These are phyloP conservation scores for Brassicogethes aeneus DNA, from an alignment of 2,888 invertebrate genomes.

Conservation along the genomic window DNA sequence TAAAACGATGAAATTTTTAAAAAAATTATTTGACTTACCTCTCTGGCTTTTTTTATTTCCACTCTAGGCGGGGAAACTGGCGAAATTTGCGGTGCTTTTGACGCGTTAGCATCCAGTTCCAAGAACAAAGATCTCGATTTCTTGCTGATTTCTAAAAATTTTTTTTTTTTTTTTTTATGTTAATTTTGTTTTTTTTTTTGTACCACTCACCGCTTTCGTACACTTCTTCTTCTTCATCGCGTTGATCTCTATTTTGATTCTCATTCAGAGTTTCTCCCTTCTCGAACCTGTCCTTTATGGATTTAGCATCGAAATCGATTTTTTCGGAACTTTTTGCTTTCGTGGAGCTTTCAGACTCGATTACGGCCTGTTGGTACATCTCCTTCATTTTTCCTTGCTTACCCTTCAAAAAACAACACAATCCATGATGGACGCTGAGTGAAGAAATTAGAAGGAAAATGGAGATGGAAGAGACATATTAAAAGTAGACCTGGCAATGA, in stretches of 20 bases:
- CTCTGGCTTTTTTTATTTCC: constrained; percentile 49
- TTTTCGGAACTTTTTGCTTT: constrained; percentile 41
- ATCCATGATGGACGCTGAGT: no score
- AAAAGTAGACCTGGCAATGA: no score
- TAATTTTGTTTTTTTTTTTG: background rate
- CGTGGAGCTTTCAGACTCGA: constrained; percentile 58
- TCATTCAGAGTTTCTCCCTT: constrained; percentile 63
- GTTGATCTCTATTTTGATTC: constrained; percentile 40
- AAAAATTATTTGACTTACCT: constrained; percentile 38
- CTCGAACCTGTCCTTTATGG: constrained; percentile 67
- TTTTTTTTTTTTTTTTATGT: background rate
- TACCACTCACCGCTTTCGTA: constrained; percentile 63
- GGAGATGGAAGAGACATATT: no score
- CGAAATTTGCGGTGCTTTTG: constrained; percentile 52
- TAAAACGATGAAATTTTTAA: no score
- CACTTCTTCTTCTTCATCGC: constrained; percentile 63
- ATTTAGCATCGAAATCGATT: constrained; percentile 47
- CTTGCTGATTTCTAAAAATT: constrained; percentile 69
- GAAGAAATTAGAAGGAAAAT: no score
- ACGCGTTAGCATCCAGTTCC: constrained; percentile 72
- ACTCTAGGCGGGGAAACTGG: constrained; percentile 49
- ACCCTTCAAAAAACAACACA: constrained; percentile 48
- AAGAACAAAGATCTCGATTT: constrained; percentile 79
- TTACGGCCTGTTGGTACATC: constrained; percentile 84
- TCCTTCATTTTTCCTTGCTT: constrained; percentile 86